Evolutionary conservation across 1,140 invertebrate species (phyloP).

Genomic region (Macrosteles quadrilineatus): DNA sequence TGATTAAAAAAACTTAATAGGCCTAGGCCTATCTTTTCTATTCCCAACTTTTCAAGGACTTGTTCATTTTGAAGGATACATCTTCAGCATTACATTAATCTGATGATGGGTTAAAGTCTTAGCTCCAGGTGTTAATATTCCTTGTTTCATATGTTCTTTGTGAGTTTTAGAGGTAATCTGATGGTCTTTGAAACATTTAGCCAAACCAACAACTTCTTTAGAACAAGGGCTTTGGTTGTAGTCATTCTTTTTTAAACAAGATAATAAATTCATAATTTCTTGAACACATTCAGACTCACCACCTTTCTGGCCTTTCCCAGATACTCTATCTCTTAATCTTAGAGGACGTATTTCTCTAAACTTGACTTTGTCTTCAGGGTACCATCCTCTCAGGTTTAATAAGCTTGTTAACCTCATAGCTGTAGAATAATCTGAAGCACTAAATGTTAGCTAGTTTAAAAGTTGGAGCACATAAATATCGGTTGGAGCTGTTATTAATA

Average conservation of each 20-base stretch:
- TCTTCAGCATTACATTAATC: neutral
- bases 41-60: too few species aligned
- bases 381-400: neutral
- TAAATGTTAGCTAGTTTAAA: too few species aligned
- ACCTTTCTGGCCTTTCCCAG: neutral
- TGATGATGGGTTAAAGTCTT: neutral
- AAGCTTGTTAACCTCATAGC: too few species aligned
- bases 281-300: neutral
- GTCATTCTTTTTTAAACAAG: constrained; percentile 9
- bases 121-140: neutral
- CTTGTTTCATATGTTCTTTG: neutral
- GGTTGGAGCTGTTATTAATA: too few species aligned
- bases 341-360: neutral
- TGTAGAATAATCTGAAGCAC: too few species aligned
- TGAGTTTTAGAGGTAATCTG: neutral
- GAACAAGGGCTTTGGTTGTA: neutral
- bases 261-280: neutral
- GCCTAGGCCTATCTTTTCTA: too few species aligned
- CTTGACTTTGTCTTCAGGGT: neutral
- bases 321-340: neutral
- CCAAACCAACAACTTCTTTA: neutral
- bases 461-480: too few species aligned
- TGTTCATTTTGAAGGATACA: neutral
- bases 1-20: too few species aligned
- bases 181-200: neutral